Percentiles rank a stretch among this genome's conserved stretches.
These are phyloP conservation scores for Morone chrysops DNA, from an alignment of 2,113 vertebrate genomes.

Conservation along the genomic window DNA sequence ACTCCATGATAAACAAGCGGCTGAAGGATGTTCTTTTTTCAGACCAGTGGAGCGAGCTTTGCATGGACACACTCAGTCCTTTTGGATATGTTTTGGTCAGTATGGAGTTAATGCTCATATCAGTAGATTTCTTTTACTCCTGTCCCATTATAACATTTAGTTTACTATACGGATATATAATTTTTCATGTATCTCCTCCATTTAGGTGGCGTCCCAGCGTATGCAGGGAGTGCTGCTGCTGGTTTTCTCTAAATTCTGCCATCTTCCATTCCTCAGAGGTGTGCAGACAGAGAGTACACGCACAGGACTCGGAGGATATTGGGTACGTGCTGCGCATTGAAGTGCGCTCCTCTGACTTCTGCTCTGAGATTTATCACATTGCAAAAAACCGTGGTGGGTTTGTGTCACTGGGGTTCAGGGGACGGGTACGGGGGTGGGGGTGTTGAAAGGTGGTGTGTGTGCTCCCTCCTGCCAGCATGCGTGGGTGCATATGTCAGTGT, in stretches of 20 bases:
- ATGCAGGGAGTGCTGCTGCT: constrained; percentile 97
- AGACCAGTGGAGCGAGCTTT: constrained; percentile 97
- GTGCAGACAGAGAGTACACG: constrained; percentile 94
- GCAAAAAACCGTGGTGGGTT: neutral
- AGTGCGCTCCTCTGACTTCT: constrained; percentile 5
- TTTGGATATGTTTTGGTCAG: constrained; percentile 95
- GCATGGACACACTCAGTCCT: constrained; percentile 94
- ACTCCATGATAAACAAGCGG: constrained; percentile 97
- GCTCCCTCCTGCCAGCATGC: constrained; percentile 33
- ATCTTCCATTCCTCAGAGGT: constrained; percentile 90
- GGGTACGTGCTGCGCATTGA: constrained; percentile 82
- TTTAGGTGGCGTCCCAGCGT: constrained; percentile 93
- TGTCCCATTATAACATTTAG: too few relatives aligned
- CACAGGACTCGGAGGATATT: constrained; percentile 89
- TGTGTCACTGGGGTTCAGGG: constrained; percentile 24
- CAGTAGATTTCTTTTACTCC: too few relatives aligned
- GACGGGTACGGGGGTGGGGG: neutral
- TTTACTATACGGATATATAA: neutral
- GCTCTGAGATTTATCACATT: constrained; percentile 24
- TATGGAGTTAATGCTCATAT: constrained; percentile 14
- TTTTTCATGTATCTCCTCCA: neutral
- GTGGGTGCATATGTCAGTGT: constrained; percentile 55
- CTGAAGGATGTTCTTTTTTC: constrained; percentile 97
- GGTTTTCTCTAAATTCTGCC: constrained; percentile 94
- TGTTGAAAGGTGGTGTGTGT: constrained; percentile 15